A percentile compares a stretch with the other conserved stretches of the same genome.
Conservation (phyloP, 2,888 invertebrate species). For the Phengaris arion region DNA sequence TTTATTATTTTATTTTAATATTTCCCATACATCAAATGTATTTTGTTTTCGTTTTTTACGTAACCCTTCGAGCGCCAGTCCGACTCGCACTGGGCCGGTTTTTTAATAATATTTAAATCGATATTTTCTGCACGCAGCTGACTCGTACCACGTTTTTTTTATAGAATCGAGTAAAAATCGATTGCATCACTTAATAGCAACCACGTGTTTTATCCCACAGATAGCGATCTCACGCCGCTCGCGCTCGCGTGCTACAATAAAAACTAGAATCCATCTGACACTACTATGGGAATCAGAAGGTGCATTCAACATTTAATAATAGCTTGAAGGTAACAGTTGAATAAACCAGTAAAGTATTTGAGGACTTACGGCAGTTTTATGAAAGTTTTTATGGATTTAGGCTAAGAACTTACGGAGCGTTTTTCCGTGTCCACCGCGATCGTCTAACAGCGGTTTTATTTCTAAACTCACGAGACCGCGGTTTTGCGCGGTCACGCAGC, state of each 20-base stretch:
- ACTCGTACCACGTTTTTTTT: not conserved
- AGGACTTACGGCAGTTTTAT: not conserved
- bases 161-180: constrained; percentile 24
- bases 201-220: constrained; percentile 52
- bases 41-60: too few relatives aligned
- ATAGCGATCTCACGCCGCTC: constrained; percentile 58
- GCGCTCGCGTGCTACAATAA: constrained; percentile 54
- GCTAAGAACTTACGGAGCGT: too few relatives aligned
- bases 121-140: constrained; percentile 1
- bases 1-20: too few relatives aligned
- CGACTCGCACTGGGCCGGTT: too few relatives aligned
- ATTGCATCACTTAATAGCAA: constrained; percentile 4
- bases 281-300: constrained; percentile 24
- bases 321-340: not conserved
- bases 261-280: constrained; percentile 43
- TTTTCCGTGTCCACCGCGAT: too few relatives aligned
- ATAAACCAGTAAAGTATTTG: not conserved
- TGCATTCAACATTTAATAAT: not conserved
- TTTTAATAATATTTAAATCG: not conserved
- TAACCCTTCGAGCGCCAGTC: too few relatives aligned
- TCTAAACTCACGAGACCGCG: too few relatives aligned
- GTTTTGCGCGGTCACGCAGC: too few relatives aligned
- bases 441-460: too few relatives aligned
- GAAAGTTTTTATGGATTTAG: not conserved
- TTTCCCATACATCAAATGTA: too few relatives aligned